Conservation (phyloP, 30 jellyfish, hydroid and myxozoan species). For the Hydra vulgaris region DNA sequence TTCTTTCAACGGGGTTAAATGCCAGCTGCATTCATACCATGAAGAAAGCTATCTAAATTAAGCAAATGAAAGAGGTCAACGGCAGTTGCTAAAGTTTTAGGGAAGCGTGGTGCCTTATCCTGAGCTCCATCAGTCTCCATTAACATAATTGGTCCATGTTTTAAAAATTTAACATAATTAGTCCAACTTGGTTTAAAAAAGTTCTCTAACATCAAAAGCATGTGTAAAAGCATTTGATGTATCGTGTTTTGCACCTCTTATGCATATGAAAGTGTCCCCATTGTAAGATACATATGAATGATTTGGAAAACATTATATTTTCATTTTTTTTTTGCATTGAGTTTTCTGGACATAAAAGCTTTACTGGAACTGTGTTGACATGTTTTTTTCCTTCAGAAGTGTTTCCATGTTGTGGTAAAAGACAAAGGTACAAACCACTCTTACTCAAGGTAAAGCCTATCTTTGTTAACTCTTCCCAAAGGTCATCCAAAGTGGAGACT, state of each 20-base stretch:
- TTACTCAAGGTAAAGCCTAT: constrained; percentile 14
- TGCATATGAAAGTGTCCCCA: not conserved
- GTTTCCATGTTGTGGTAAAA: constrained; percentile 12
- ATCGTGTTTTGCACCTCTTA: not conserved
- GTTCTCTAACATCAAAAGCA: no score
- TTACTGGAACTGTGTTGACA: constrained; percentile 31
- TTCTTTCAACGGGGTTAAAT: not conserved
- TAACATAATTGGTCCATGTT: no score
- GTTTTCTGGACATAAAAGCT: no score
- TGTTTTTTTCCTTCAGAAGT: constrained; percentile 20
- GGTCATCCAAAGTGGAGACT: constrained; percentile 15
- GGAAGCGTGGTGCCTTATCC: no score
- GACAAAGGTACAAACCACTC: constrained; percentile 5
- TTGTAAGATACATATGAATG: not conserved
- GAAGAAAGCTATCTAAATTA: constrained; percentile 22
- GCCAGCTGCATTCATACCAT: not conserved
- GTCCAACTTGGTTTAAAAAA: no score
- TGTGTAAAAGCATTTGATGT: no score
- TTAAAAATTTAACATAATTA: no score
- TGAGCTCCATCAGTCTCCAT: no score
- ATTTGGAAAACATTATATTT: no score
- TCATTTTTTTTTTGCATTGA: no score
- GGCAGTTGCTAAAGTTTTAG: no score
- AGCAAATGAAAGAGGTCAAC: no score
- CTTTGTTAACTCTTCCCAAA: constrained; percentile 16